Percentiles rank a stretch among this genome's conserved stretches.
phyloP scores from a whole-genome alignment of 2,888 invertebrate species.

The Tyria jacobaeae region DNA sequence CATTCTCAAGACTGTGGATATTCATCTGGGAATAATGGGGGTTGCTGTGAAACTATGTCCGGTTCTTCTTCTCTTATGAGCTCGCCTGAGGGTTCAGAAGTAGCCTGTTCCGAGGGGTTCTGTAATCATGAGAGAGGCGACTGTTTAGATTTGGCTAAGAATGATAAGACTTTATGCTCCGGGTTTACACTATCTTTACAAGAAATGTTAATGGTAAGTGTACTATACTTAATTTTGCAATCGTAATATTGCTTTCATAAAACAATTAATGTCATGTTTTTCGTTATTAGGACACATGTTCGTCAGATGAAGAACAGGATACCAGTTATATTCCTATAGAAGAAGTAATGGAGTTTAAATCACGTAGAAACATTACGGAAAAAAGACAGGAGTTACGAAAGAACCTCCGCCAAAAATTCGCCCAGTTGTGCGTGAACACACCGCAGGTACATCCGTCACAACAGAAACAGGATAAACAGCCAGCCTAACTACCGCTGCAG shows the following conservation, averaged over 20 bases:
- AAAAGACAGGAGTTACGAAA: conserved; percentile 94
- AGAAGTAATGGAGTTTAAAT: conserved; percentile 95
- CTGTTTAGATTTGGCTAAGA: conserved; percentile 75
- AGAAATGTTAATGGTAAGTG: conserved; percentile 92
- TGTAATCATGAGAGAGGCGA: conserved; percentile 91
- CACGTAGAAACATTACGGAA: conserved; percentile 92
- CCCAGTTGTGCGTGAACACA: conserved; percentile 90
- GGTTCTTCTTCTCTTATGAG: conserved; percentile 92
- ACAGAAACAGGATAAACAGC: conserved; percentile 58
- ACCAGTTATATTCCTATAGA: conserved; percentile 94
- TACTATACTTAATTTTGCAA: background rate
- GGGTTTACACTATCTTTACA: conserved; percentile 89
- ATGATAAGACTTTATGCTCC: conserved; percentile 74
- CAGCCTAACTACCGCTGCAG: conserved; percentile 53
- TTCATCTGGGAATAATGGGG: conserved; percentile 93
- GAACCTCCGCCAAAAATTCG: conserved; percentile 93
- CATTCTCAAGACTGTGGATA: conserved; percentile 95
- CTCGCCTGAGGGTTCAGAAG: conserved; percentile 96
- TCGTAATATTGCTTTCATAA: background rate
- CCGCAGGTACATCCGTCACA: conserved; percentile 61
- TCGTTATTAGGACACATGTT: conserved; percentile 89
- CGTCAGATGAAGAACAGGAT: conserved; percentile 92
- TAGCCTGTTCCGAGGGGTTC: conserved; percentile 95
- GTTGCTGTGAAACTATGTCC: conserved; percentile 89
- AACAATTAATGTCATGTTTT: background rate